Evolutionary conservation across 2,888 invertebrate species (phyloP).

Genomic region (Lissocephala sabroskyi): DNA sequence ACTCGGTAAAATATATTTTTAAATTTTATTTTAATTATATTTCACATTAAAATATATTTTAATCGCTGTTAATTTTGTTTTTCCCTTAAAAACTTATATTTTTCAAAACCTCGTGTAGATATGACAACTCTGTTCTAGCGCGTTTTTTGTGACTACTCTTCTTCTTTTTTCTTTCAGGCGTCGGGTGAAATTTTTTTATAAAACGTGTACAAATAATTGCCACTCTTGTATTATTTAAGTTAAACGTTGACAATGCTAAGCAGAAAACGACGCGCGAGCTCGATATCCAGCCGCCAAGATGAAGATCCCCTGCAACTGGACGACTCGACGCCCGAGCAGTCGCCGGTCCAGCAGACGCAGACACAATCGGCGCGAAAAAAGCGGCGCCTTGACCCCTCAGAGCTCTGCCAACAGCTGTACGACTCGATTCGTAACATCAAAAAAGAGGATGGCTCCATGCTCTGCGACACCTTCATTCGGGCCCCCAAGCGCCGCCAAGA

Average conservation of each 20-base stretch:
- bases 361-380: slow-evolving; percentile 56
- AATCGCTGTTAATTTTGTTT: no score
- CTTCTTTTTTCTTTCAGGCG: no score
- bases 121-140: not conserved
- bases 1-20: no score
- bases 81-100: no score
- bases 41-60: no score
- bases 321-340: slow-evolving; percentile 75
- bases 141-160: slow-evolving; percentile 24
- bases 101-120: no score
- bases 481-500: slow-evolving; percentile 95
- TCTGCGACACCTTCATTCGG: slow-evolving; percentile 95
- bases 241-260: slow-evolving; percentile 76
- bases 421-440: slow-evolving; percentile 92
- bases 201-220: not conserved
- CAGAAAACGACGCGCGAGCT: slow-evolving; percentile 86
- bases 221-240: not conserved
- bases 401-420: slow-evolving; percentile 92
- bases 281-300: slow-evolving; percentile 83
- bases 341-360: slow-evolving; percentile 61
- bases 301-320: slow-evolving; percentile 79
- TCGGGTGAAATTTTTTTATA: slow-evolving; percentile 14
- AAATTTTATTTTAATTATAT: no score
- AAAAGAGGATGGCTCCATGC: slow-evolving; percentile 90
- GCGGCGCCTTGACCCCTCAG: slow-evolving; percentile 74